These are phyloP conservation scores for Mizuhopecten yessoensis DNA, from an alignment of 1,140 invertebrate species.

Conservation along the genomic window DNA sequence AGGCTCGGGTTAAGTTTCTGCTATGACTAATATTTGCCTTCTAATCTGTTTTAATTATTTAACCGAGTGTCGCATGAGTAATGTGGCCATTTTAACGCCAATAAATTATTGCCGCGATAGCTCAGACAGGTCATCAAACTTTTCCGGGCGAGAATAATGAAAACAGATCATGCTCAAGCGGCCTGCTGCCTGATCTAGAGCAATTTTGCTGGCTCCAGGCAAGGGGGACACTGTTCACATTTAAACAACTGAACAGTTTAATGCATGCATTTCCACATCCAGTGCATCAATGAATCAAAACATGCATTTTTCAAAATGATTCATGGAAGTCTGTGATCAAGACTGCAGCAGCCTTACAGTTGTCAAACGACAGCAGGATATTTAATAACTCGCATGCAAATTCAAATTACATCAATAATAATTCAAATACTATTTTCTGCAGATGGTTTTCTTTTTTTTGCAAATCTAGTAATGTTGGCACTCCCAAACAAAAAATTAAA, in stretches of 20 bases:
- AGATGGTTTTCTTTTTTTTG: no score
- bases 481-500: no score
- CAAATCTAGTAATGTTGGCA: no score
- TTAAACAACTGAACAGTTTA: neutral
- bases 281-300: constrained; percentile 8
- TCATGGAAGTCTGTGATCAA: neutral
- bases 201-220: neutral
- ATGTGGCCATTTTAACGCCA: constrained; percentile 18
- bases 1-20: neutral
- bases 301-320: constrained; percentile 9
- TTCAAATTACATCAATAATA: no score
- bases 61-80: constrained; percentile 1
- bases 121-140: neutral
- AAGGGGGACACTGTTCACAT: neutral
- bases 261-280: constrained; percentile 6
- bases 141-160: neutral
- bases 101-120: neutral
- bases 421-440: no score
- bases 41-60: constrained; percentile 40
- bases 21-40: constrained; percentile 39
- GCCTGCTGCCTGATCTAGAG: neutral
- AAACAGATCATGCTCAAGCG: neutral
- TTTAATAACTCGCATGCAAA: no score
- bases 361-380: no score
- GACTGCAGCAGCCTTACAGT: no score